Base-by-base conservation (phyloP, 2,113 vertebrate species). In the Lipophrys pholis region DNA sequence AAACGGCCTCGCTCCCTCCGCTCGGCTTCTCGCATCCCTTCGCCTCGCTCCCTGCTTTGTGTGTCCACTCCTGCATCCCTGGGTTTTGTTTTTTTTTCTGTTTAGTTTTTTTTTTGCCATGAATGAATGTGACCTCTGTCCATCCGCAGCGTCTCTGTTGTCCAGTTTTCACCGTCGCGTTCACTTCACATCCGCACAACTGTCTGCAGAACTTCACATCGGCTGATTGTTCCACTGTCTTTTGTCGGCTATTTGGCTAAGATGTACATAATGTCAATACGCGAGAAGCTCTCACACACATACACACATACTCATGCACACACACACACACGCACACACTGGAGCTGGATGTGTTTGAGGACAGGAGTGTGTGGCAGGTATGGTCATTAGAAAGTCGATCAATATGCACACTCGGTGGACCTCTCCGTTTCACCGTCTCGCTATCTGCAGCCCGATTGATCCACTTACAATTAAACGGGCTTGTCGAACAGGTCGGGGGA, bases 401-500 rank as follows among this genome's bases (percentile, higher is more conserved):
- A 40, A 88, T 91, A 60, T 45, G 66, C 77, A 36, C 71, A 73
- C 74, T 82, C 80, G 10, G 62, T 70, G 65, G 66, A 63, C 74
- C 66, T 87, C 76, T 80, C 78, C 5, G 73, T 86, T 73, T 89
- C 62, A 76, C 60, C 86, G 56, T 80, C 77, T 71, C 59, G 3
- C 52, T 81, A 70, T 85, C 81, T 73, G 84, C 84, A 80, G 82
- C 83, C 43, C 63, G 39, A 90, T 91, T 90, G 89, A 93, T 93
- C 87, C 81, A 67, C 86, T 80, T 59, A 73, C 82, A 90, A 84
- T 89, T 87, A 85, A 78, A 73, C 82, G 42, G 73, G 49, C 90
- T 89, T 90, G 89, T 90, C 83, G 63, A 88, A 90, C 88, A 89
- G 70, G 74, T 80, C 73, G 68, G 87, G 79, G 81, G 90, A 86